Conservation (phyloP, 1,140 invertebrate species). For the Colletes gigas region DNA sequence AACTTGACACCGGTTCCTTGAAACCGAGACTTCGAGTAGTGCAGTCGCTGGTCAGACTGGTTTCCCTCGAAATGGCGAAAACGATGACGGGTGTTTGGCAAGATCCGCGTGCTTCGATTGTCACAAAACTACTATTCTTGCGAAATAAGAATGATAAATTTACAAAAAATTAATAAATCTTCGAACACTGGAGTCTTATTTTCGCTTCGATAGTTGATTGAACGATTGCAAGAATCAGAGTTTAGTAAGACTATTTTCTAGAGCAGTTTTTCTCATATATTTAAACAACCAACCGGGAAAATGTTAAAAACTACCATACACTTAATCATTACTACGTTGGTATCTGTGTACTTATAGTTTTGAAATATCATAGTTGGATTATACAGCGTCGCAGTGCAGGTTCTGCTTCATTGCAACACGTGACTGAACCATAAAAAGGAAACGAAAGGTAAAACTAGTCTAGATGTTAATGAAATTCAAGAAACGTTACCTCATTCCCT, state of each 20-base stretch:
- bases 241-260: not conserved
- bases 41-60: slow-evolving; percentile 50
- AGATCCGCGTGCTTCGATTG: slow-evolving; percentile 22
- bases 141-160: no score
- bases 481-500: not conserved
- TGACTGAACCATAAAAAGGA: not conserved
- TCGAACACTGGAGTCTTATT: no score
- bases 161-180: no score
- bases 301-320: no score
- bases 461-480: not conserved
- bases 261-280: not conserved
- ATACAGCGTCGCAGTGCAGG: not conserved
- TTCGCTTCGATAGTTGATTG: not conserved
- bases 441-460: not conserved
- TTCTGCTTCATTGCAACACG: not conserved
- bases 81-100: slow-evolving; percentile 30
- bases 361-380: no score
- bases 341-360: no score
- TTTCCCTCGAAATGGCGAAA: slow-evolving; percentile 50
- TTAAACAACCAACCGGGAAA: not conserved
- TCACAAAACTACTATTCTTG: not conserved
- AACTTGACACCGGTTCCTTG: slow-evolving; percentile 60
- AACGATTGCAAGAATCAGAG: not conserved
- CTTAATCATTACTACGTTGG: no score
- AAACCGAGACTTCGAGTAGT: slow-evolving; percentile 41